A percentile compares a stretch with the other conserved stretches of the same genome.
Conservation (phyloP, 2,113 vertebrate species). For the Heteronetta atricapilla region DNA sequence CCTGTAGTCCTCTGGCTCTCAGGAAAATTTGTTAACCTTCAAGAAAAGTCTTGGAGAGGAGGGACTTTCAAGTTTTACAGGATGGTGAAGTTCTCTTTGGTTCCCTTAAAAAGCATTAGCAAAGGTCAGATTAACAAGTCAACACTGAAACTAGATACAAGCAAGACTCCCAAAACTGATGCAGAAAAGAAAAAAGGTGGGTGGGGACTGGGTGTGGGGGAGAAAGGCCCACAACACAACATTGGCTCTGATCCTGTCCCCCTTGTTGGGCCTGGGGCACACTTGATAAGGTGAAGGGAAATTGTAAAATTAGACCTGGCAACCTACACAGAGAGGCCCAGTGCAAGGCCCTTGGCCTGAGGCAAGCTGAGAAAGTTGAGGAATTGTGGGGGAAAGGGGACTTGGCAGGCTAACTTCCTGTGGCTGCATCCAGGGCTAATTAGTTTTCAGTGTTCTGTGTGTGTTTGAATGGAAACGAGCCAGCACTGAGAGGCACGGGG, state of each 20-base stretch:
- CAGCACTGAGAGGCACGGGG: constrained; percentile 75
- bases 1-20: constrained; percentile 66
- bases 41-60: constrained; percentile 61
- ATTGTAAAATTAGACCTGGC: constrained; percentile 88
- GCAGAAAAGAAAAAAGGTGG: constrained; percentile 62
- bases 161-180: constrained; percentile 68
- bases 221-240: constrained; percentile 63
- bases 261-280: constrained; percentile 66
- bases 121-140: constrained; percentile 82
- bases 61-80: constrained; percentile 67
- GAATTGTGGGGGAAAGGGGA: constrained; percentile 86
- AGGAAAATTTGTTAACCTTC: constrained; percentile 71
- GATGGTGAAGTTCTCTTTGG: constrained; percentile 67
- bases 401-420: constrained; percentile 90
- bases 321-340: constrained; percentile 81
- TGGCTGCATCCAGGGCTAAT: constrained; percentile 86
- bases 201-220: constrained; percentile 62
- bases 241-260: constrained; percentile 69
- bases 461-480: constrained; percentile 81
- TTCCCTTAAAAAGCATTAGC: constrained; percentile 76
- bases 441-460: constrained; percentile 84
- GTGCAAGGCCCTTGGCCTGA: constrained; percentile 75
- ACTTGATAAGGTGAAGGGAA: constrained; percentile 83
- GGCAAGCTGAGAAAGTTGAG: constrained; percentile 82
- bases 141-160: constrained; percentile 75